Percentiles rank a stretch among this genome's conserved stretches.
phyloP scores from a whole-genome alignment of 2,797 vertebrate species.

The Melanitta fusca region DNA sequence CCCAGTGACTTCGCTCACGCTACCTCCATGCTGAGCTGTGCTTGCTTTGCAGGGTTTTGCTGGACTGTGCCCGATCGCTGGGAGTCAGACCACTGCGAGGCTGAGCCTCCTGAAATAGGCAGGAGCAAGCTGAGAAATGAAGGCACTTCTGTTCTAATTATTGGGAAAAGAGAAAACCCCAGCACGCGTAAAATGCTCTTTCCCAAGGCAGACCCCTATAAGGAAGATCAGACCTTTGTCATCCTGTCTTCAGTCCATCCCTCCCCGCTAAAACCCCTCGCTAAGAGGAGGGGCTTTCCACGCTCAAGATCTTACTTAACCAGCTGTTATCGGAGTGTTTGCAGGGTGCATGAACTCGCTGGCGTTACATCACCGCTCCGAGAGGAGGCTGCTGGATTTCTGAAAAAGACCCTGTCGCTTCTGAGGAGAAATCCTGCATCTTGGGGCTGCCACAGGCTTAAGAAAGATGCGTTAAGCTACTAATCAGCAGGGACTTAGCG shows the following conservation, averaged over 20 bases:
- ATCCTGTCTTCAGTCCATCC: not conserved
- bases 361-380: not conserved
- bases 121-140: not conserved
- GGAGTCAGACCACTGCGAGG: not conserved
- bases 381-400: not conserved
- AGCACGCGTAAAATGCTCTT: not conserved
- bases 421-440: not conserved
- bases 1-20: not conserved
- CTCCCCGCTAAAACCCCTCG: not conserved
- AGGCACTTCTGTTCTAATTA: not conserved
- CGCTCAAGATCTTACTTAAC: slow-evolving; percentile 30
- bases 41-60: not conserved
- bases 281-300: not conserved
- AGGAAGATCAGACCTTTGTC: not conserved
- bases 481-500: not conserved
- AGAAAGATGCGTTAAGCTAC: not conserved
- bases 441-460: not conserved
- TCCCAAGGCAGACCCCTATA: not conserved
- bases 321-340: slow-evolving; percentile 13
- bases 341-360: slow-evolving; percentile 10
- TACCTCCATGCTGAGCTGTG: not conserved
- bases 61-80: not conserved
- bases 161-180: not conserved
- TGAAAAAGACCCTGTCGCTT: not conserved
- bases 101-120: not conserved